Conservation (phyloP, 1,140 invertebrate species). For the Leptinotarsa lineolata region DNA sequence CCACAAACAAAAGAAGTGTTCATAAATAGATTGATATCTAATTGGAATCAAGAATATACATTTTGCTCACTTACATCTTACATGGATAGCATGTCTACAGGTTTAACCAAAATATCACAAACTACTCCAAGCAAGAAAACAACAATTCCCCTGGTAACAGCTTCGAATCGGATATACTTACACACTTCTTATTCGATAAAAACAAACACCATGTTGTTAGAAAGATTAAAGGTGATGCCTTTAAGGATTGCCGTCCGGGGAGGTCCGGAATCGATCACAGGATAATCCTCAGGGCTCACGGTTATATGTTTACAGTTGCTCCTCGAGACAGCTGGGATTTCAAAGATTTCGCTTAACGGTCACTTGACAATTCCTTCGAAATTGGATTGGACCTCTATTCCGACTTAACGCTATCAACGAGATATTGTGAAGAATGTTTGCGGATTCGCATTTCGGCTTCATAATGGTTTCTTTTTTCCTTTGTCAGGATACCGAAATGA, state of each 20-base stretch:
- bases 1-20: too few relatives aligned
- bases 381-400: slow-evolving; percentile 36
- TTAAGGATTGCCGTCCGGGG: slow-evolving; percentile 33
- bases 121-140: background rate
- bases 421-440: slow-evolving; percentile 23
- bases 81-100: too few relatives aligned
- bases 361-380: slow-evolving; percentile 42
- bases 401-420: slow-evolving; percentile 23
- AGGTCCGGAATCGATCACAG: slow-evolving; percentile 41
- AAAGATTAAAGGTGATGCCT: slow-evolving; percentile 28
- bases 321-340: slow-evolving; percentile 39
- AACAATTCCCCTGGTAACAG: background rate
- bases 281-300: slow-evolving; percentile 41
- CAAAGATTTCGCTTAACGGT: slow-evolving; percentile 43
- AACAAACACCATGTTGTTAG: slow-evolving; percentile 21
- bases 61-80: too few relatives aligned
- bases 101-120: too few relatives aligned
- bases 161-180: background rate
- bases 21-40: too few relatives aligned
- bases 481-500: background rate
- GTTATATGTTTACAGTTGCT: slow-evolving; percentile 45
- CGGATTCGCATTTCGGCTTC: background rate
- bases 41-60: too few relatives aligned
- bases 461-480: slow-evolving; percentile 15
- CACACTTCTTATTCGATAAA: slow-evolving; percentile 5